Conservation (phyloP, 1,140 invertebrate species). For the Drosophila chauvacae region DNA sequence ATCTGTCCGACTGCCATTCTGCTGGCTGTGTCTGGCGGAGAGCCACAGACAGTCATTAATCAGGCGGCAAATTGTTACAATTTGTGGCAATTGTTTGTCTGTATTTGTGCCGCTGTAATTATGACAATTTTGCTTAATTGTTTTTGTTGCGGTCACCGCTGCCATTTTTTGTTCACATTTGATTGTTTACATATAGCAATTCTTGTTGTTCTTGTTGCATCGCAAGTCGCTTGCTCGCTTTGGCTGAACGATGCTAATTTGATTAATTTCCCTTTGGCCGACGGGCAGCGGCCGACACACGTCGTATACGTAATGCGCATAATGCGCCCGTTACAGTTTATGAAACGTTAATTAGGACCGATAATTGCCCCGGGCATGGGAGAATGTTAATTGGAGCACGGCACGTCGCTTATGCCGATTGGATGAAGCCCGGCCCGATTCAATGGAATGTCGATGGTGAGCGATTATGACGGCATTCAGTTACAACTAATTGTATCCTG, state of each 20-base stretch:
- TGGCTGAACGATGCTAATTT: constrained; percentile 77
- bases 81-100: constrained; percentile 36
- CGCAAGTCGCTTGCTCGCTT: constrained; percentile 43
- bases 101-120: constrained; percentile 50
- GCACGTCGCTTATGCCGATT: constrained; percentile 66
- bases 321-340: constrained; percentile 63
- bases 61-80: constrained; percentile 62
- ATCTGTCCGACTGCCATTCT: constrained; percentile 33
- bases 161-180: constrained; percentile 22
- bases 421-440: constrained; percentile 23
- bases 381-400: constrained; percentile 66
- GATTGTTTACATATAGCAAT: constrained; percentile 54
- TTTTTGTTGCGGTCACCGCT: constrained; percentile 42
- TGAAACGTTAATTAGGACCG: constrained; percentile 78
- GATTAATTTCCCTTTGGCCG: constrained; percentile 71
- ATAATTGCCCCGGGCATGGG: constrained; percentile 59
- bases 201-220: constrained; percentile 14
- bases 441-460: constrained; percentile 24
- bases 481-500: constrained; percentile 7
- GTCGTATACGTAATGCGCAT: constrained; percentile 69
- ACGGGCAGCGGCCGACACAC: constrained; percentile 37
- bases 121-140: constrained; percentile 61
- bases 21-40: constrained; percentile 32
- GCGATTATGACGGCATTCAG: constrained; percentile 35
- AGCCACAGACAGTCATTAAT: constrained; percentile 65